Percentiles rank a stretch among this genome's conserved stretches.
phyloP scores from a whole-genome alignment of 2,797 vertebrate genomes.

The Labroides dimidiatus region DNA sequence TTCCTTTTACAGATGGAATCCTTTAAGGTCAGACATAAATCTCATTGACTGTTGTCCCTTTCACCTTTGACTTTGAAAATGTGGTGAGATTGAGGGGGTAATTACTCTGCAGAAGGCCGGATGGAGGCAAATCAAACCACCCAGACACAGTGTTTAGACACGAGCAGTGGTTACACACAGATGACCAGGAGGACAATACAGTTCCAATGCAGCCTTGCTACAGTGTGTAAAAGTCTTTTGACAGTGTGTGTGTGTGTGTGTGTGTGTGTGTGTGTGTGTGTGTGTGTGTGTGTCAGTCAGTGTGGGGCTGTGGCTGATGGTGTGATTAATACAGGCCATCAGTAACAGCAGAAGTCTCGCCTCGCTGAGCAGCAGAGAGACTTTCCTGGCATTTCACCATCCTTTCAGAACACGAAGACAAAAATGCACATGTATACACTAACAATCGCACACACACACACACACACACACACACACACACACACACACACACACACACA shows the following conservation, averaged over 20 bases:
- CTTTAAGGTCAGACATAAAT: too few relatives aligned
- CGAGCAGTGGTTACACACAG: conserved; percentile 18
- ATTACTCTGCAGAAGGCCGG: neutral
- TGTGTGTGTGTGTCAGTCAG: too few relatives aligned
- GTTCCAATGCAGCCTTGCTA: neutral
- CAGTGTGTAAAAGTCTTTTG: conserved; percentile 25
- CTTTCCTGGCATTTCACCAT: conserved; percentile 43
- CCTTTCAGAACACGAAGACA: too few relatives aligned
- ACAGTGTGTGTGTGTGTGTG: conserved; percentile 33
- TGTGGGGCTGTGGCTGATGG: conserved; percentile 53
- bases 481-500: conserved; percentile 17
- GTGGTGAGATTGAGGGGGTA: too few relatives aligned
- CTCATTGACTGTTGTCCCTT: too few relatives aligned
- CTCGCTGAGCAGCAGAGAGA: conserved; percentile 47
- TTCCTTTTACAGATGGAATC: too few relatives aligned
- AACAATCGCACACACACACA: neutral
- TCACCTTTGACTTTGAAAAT: too few relatives aligned
- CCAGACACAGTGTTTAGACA: conserved; percentile 19
- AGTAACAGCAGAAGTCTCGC: conserved; percentile 56
- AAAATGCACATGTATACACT: too few relatives aligned
- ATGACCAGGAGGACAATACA: neutral
- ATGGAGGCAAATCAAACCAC: conserved; percentile 33
- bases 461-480: conserved; percentile 3
- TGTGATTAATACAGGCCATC: conserved; percentile 75
- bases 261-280: conserved; percentile 18